Evolutionary conservation across 2,888 invertebrate genomes (phyloP).

Genomic region (Thera obeliscata): DNA sequence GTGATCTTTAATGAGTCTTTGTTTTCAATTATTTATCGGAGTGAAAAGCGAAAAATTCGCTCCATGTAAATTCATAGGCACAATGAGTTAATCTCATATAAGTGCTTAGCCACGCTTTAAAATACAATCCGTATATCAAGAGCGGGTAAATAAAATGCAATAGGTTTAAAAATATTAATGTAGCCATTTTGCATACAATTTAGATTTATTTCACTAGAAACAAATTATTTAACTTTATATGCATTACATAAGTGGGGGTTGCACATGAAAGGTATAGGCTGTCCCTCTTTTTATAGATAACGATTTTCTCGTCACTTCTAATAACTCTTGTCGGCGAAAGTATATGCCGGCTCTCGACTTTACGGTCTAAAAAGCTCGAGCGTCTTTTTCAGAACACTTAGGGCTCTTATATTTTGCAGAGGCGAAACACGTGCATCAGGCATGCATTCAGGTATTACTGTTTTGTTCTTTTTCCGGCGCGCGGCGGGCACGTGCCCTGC

Average conservation of each 20-base stretch:
- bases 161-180: too few species aligned
- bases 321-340: not conserved
- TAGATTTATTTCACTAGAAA: too few species aligned
- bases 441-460: not conserved
- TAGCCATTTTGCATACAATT: too few species aligned
- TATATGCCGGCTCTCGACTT: not conserved
- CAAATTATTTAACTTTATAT: too few species aligned
- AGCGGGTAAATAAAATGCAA: too few species aligned
- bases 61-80: too few species aligned
- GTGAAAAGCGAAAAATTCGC: not conserved
- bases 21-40: conserved; percentile 11
- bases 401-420: not conserved
- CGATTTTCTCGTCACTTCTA: not conserved
- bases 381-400: not conserved
- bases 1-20: conserved; percentile 11
- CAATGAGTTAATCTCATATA: too few species aligned
- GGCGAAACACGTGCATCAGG: not conserved
- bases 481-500: not conserved
- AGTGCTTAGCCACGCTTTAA: too few species aligned
- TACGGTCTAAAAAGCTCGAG: not conserved
- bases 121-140: too few species aligned
- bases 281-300: not conserved
- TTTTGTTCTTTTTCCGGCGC: not conserved
- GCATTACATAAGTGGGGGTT: too few species aligned
- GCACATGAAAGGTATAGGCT: too few species aligned